Evolutionary conservation across 2,113 vertebrate genomes (phyloP).

Genomic region (Microtus montanus): DNA sequence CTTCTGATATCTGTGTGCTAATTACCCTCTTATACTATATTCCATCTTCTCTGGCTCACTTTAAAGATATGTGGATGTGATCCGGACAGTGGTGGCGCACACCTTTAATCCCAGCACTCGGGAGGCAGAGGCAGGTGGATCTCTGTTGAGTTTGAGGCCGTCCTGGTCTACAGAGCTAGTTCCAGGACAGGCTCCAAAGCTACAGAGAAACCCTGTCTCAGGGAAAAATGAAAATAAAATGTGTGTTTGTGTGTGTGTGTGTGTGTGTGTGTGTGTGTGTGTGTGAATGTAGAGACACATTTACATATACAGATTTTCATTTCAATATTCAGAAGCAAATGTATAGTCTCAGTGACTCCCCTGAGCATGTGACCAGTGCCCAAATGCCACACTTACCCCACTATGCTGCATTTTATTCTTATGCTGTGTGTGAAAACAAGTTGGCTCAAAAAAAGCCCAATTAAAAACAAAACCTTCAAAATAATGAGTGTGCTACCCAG

Average conservation of each 20-base stretch:
- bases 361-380: background rate
- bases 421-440: background rate
- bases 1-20: constrained; percentile 52
- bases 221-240: too few relatives aligned
- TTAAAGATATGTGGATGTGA: background rate
- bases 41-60: constrained; percentile 59
- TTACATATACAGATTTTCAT: constrained; percentile 9
- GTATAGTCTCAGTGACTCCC: background rate
- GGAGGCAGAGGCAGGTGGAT: too few relatives aligned
- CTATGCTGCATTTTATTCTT: background rate
- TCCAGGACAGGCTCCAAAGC: too few relatives aligned
- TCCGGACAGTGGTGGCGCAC: too few relatives aligned
- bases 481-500: background rate
- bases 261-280: background rate
- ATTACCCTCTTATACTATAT: constrained; percentile 21
- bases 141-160: too few relatives aligned
- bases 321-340: background rate
- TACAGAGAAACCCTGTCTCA: too few relatives aligned
- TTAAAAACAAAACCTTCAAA: constrained; percentile 26
- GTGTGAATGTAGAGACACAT: constrained; percentile 26
- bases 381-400: background rate
- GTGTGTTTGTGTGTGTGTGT: too few relatives aligned
- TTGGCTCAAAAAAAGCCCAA: background rate
- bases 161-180: too few relatives aligned
- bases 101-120: too few relatives aligned